Conservation (phyloP, 1,140 invertebrate species). For the Drosophila punjabiensis region DNA sequence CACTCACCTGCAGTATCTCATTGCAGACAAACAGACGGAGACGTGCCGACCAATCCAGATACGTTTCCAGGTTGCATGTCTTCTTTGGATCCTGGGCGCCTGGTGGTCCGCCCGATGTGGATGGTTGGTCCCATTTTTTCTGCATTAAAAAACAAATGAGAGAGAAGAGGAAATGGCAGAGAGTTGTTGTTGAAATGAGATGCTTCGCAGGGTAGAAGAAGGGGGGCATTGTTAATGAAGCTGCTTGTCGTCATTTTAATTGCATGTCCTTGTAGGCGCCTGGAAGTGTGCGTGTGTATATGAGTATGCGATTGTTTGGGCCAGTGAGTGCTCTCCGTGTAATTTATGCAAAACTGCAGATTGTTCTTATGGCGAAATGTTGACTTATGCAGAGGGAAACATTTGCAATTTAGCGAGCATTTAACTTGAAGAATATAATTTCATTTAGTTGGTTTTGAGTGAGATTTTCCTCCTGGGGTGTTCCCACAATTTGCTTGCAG, state of each 20-base stretch:
- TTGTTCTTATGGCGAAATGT: conserved; percentile 43
- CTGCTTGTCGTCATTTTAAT: conserved; percentile 77
- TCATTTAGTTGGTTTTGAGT: conserved; percentile 23
- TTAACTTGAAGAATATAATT: conserved; percentile 44
- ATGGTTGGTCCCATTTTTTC: conserved; percentile 82
- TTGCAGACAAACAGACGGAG: conserved; percentile 83
- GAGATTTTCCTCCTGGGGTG: conserved; percentile 7
- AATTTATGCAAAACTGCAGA: conserved; percentile 62
- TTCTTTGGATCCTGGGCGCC: conserved; percentile 82
- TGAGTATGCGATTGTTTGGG: conserved; percentile 20
- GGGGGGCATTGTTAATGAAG: conserved; percentile 70
- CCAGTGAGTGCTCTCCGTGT: conserved; percentile 27
- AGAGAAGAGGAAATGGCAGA: conserved; percentile 1
- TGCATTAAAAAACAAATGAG: conserved; percentile 37
- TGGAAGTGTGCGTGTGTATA: not conserved
- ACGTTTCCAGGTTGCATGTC: conserved; percentile 84
- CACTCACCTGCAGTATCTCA: conserved; percentile 83
- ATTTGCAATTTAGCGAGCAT: conserved; percentile 32
- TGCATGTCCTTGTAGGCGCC: conserved; percentile 57
- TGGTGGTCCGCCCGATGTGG: conserved; percentile 69
- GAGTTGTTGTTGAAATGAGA: conserved; percentile 41
- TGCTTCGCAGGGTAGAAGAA: conserved; percentile 1
- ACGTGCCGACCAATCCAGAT: conserved; percentile 84
- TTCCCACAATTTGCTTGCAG: conserved; percentile 3
- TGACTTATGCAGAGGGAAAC: conserved; percentile 27